A percentile compares a stretch with the other conserved stretches of the same genome.
phyloP scores from a whole-genome alignment of 1,140 invertebrate species.

The Forficula auricularia region DNA sequence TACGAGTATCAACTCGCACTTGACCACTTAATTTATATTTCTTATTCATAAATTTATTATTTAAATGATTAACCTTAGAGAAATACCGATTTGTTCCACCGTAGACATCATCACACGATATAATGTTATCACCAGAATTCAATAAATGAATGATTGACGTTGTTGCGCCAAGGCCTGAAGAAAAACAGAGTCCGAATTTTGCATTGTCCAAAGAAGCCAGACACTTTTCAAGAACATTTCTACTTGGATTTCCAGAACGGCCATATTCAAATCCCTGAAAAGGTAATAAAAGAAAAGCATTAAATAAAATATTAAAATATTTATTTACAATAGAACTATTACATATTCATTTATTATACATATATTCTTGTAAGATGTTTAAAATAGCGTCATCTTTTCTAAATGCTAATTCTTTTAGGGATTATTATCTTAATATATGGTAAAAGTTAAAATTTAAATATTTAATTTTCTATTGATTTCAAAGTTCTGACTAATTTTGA shows the following conservation, averaged over 20 bases:
- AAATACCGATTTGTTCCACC: slow-evolving; percentile 70
- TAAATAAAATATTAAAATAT: slow-evolving; percentile 1
- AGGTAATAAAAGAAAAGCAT: background rate
- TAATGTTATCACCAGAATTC: slow-evolving; percentile 71
- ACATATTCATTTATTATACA: too few species aligned
- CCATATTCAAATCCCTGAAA: slow-evolving; percentile 79
- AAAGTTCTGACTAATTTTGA: too few species aligned
- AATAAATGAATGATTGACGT: slow-evolving; percentile 58
- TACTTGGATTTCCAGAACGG: slow-evolving; percentile 85
- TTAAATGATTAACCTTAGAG: slow-evolving; percentile 14
- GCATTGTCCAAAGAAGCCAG: slow-evolving; percentile 79
- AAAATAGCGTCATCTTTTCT: too few species aligned
- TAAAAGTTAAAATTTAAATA: too few species aligned
- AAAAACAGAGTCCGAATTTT: slow-evolving; percentile 69
- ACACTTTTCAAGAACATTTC: slow-evolving; percentile 74
- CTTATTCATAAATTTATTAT: too few species aligned
- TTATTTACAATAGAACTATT: too few species aligned
- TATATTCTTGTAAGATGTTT: too few species aligned
- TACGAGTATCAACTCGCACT: too few species aligned
- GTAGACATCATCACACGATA: slow-evolving; percentile 87
- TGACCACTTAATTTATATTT: too few species aligned
- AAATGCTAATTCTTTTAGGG: background rate
- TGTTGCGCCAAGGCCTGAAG: slow-evolving; percentile 79
- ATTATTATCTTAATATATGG: too few species aligned
- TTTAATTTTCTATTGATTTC: too few species aligned